Conservation (phyloP, 2,113 vertebrate species). For the Seriola aureovittata region DNA sequence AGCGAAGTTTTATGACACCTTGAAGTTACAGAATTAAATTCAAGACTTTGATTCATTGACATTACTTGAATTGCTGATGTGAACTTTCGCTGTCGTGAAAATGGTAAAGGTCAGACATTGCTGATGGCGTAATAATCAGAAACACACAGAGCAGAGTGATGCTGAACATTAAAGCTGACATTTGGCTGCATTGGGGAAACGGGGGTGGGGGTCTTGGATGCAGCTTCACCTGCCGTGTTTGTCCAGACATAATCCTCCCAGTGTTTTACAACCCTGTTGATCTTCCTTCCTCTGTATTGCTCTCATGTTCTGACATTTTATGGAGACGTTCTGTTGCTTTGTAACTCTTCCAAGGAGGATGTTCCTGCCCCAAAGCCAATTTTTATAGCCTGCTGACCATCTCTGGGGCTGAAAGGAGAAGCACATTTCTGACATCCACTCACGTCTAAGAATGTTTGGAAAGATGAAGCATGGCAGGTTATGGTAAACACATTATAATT, state of each 20-base stretch:
- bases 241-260: constrained; percentile 60
- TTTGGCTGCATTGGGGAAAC: constrained; percentile 42
- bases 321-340: constrained; percentile 65
- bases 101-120: constrained; percentile 15
- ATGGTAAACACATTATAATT: constrained; percentile 63
- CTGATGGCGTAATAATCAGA: constrained; percentile 51
- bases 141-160: constrained; percentile 43
- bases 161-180: constrained; percentile 48
- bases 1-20: constrained; percentile 24
- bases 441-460: constrained; percentile 40
- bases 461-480: constrained; percentile 35
- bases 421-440: constrained; percentile 41
- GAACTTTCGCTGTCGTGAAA: constrained; percentile 29
- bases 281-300: constrained; percentile 53
- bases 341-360: constrained; percentile 70
- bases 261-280: constrained; percentile 62
- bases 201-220: constrained; percentile 45
- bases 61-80: constrained; percentile 19
- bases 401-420: constrained; percentile 47
- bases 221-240: constrained; percentile 57
- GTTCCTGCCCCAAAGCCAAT: constrained; percentile 57
- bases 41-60: constrained; percentile 18
- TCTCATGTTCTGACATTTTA: constrained; percentile 65
- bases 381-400: constrained; percentile 62
- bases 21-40: constrained; percentile 27